Conservation (phyloP, 2,113 vertebrate species). For the Lophius piscatorius region DNA sequence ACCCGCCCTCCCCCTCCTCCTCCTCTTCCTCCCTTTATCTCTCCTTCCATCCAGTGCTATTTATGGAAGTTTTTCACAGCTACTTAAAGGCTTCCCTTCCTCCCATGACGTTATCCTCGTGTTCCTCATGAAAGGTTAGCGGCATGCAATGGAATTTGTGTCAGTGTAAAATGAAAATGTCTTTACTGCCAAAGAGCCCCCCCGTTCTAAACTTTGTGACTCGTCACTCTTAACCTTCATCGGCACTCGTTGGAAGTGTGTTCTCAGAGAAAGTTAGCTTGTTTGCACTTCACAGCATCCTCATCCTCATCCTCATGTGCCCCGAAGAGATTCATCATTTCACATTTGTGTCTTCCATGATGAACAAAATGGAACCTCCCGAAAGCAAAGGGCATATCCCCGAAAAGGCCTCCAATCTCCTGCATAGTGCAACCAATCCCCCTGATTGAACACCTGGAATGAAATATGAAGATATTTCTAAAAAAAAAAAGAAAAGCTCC, state of each 20-base stretch:
- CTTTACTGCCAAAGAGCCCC: constrained; percentile 40
- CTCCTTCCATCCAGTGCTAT: constrained; percentile 46
- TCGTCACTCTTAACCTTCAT: constrained; percentile 8
- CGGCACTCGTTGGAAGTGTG: background rate
- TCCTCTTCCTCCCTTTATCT: constrained; percentile 46
- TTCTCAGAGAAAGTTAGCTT: constrained; percentile 1
- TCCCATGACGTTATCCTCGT: constrained; percentile 12
- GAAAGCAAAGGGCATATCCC: too few species aligned
- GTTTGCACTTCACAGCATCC: constrained; percentile 12
- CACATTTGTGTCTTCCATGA: constrained; percentile 8
- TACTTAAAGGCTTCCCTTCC: constrained; percentile 26
- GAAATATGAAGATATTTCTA: too few species aligned
- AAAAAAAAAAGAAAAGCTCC: too few species aligned
- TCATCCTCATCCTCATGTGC: constrained; percentile 4
- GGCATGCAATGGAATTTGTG: constrained; percentile 63
- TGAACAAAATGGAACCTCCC: background rate
- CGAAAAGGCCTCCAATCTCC: too few species aligned
- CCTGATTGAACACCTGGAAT: too few species aligned
- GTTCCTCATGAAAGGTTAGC: constrained; percentile 33
- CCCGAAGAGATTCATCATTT: constrained; percentile 1
- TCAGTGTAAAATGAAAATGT: constrained; percentile 10
- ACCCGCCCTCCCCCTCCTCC: constrained; percentile 27
- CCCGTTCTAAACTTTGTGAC: constrained; percentile 18
- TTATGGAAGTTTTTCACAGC: constrained; percentile 41
- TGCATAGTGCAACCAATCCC: too few species aligned